Evolutionary conservation across 2,113 vertebrate genomes (phyloP).

Genomic region (Sclerurus mexicanus): DNA sequence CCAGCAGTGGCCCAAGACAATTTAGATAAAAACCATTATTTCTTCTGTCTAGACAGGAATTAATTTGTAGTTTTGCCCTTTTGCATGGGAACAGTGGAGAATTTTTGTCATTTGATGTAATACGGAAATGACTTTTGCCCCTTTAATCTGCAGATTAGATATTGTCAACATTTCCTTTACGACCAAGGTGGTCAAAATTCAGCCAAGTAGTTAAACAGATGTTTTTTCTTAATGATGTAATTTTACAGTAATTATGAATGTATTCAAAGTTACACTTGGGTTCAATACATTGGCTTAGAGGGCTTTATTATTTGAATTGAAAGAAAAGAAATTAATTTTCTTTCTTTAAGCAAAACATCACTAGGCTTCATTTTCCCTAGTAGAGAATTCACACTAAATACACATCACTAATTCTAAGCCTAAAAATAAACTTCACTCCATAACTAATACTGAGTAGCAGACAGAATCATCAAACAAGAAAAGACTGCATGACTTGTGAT

Average conservation of each 20-base stretch:
- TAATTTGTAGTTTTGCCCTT: constrained; percentile 45
- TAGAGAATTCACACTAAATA: background rate
- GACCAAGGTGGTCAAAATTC: background rate
- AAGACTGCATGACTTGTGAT: background rate
- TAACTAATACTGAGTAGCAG: background rate
- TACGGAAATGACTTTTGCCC: background rate
- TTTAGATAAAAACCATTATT: constrained; percentile 42
- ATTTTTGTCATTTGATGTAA: constrained; percentile 8
- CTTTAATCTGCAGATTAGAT: background rate
- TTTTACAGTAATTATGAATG: background rate
- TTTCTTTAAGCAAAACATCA: background rate
- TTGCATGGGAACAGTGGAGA: background rate
- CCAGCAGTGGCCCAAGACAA: constrained; percentile 37
- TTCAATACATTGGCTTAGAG: background rate
- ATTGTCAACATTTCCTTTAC: background rate
- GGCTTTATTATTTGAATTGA: background rate
- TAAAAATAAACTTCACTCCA: background rate
- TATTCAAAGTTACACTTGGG: background rate
- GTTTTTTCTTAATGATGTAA: background rate
- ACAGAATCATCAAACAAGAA: background rate
- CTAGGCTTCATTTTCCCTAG: background rate
- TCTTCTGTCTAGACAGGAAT: constrained; percentile 47
- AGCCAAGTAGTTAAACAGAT: background rate
- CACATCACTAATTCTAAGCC: background rate
- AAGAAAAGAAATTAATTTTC: background rate